Conservation (phyloP, 2,888 invertebrate species). For the Matsumyia berberina region DNA sequence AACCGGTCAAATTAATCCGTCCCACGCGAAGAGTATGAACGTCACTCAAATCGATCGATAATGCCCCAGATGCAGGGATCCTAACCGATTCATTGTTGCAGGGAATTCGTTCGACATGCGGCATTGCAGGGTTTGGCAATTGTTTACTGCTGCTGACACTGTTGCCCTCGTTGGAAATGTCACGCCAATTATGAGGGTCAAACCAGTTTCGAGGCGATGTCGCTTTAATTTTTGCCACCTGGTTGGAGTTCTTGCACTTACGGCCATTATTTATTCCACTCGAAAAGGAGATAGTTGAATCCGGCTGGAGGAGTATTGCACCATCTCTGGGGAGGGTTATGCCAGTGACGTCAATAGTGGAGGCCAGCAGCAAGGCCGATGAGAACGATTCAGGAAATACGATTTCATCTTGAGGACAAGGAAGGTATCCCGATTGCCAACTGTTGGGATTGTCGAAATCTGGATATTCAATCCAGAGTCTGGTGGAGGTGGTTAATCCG, state of each 20-base stretch:
- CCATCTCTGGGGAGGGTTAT: constrained; percentile 80
- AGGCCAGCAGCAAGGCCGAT: constrained; percentile 80
- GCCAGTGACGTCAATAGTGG: constrained; percentile 78
- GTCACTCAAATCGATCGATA: constrained; percentile 82
- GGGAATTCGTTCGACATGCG: constrained; percentile 82
- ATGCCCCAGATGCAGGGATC: constrained; percentile 78
- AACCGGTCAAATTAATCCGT: constrained; percentile 80
- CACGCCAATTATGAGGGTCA: constrained; percentile 82
- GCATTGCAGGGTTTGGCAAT: constrained; percentile 76
- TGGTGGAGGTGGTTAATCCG: constrained; percentile 70
- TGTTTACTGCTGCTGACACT: constrained; percentile 6
- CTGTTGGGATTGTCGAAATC: constrained; percentile 78
- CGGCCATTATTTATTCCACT: constrained; percentile 72
- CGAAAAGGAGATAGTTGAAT: constrained; percentile 78
- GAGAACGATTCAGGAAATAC: constrained; percentile 81
- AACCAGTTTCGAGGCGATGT: constrained; percentile 81
- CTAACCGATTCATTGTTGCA: constrained; percentile 82
- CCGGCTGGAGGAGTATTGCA: constrained; percentile 79
- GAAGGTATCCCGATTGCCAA: constrained; percentile 80
- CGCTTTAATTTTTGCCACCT: constrained; percentile 78
- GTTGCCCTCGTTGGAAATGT: constrained; percentile 44
- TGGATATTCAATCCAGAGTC: constrained; percentile 79
- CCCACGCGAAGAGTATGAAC: constrained; percentile 80
- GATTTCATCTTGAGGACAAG: constrained; percentile 81
- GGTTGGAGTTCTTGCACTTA: constrained; percentile 78